Conservation (phyloP, 2,797 vertebrate species). For the Acanthornis magna region DNA sequence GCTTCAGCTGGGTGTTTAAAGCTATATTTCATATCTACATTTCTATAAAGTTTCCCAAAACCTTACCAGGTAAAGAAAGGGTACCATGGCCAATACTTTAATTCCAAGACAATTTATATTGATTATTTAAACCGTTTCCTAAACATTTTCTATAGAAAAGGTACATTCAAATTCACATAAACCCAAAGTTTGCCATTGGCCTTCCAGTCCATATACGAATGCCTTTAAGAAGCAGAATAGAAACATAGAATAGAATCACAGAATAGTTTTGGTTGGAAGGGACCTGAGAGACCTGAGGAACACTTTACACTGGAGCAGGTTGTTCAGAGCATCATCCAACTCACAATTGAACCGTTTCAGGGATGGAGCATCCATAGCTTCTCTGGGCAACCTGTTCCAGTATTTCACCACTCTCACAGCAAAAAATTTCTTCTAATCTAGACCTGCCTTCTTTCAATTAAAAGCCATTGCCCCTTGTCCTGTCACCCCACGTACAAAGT, state of each 20-base stretch:
- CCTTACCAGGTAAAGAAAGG: neutral
- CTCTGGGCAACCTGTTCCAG: neutral
- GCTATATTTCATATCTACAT: neutral
- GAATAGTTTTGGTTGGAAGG: neutral
- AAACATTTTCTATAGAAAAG: neutral
- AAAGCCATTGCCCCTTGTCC: neutral
- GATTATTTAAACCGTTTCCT: neutral
- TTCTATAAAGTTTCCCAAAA: neutral
- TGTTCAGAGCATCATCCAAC: neutral
- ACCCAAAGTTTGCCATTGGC: neutral
- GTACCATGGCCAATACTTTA: neutral
- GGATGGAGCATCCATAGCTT: neutral
- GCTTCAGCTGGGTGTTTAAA: neutral
- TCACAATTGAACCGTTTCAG: neutral
- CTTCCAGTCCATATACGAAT: neutral
- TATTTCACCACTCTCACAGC: neutral
- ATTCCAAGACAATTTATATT: neutral
- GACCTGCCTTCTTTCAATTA: neutral
- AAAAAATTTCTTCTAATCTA: neutral
- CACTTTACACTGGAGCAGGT: too few relatives aligned
- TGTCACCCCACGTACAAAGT: neutral
- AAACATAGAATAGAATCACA: neutral
- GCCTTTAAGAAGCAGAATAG: neutral
- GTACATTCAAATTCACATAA: neutral
- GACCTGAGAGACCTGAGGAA: neutral